Evolutionary conservation across 1,140 invertebrate species (phyloP).

Genomic region (Sitodiplosis mosellana): DNA sequence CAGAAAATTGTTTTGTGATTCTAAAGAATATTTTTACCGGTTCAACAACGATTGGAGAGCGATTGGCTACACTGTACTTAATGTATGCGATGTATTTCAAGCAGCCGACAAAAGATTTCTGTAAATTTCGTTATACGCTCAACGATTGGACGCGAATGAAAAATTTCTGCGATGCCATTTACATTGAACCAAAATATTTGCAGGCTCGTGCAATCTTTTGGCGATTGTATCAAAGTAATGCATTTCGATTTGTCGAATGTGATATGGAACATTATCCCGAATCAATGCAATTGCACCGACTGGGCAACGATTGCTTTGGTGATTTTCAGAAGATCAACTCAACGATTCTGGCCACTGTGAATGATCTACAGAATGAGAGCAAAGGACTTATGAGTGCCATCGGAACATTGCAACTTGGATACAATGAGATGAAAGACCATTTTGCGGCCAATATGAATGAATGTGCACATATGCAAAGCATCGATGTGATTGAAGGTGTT

Average conservation of each 20-base stretch:
- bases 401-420: neutral
- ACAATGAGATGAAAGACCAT: constrained; percentile 1
- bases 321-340: neutral
- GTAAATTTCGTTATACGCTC: neutral
- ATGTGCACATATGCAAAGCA: neutral
- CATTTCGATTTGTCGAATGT: neutral
- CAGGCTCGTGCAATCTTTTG: neutral
- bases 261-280: too few relatives aligned
- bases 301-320: neutral
- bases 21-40: neutral
- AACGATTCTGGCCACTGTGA: neutral
- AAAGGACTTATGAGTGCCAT: neutral
- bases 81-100: constrained; percentile 1
- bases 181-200: neutral
- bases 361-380: neutral
- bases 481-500: neutral
- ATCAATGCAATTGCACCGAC: too few relatives aligned
- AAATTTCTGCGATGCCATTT: neutral
- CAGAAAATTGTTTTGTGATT: neutral
- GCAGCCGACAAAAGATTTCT: neutral
- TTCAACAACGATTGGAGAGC: neutral
- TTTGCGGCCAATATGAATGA: neutral
- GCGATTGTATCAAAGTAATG: neutral
- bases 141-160: neutral
- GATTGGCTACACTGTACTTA: neutral